These are phyloP conservation scores for Drosophila trapezifrons DNA, from an alignment of 1,140 invertebrate genomes.

Conservation along the genomic window DNA sequence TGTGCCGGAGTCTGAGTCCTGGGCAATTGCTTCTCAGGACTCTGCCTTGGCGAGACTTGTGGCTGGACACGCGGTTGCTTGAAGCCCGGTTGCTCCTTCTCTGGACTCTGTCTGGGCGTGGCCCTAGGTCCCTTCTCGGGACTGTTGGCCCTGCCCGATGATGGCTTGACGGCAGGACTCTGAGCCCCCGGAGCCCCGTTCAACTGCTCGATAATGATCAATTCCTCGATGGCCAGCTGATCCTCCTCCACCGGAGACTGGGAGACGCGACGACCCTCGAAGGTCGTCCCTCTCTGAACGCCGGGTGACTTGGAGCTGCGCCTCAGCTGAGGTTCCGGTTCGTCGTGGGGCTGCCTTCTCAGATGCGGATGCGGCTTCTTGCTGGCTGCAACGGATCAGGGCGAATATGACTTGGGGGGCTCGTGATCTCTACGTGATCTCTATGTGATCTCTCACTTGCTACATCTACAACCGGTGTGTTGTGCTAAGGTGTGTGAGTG, in stretches of 20 bases:
- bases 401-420: slow-evolving; percentile 24
- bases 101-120: slow-evolving; percentile 23
- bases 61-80: slow-evolving; percentile 12
- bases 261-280: slow-evolving; percentile 55
- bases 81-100: slow-evolving; percentile 22
- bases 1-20: background rate
- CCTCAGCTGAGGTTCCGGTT: slow-evolving; percentile 21
- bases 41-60: slow-evolving; percentile 21
- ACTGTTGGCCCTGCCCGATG: slow-evolving; percentile 12
- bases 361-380: slow-evolving; percentile 19
- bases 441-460: slow-evolving; percentile 12
- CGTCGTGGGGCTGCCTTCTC: slow-evolving; percentile 35
- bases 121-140: slow-evolving; percentile 23
- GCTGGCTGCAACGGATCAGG: slow-evolving; percentile 46
- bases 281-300: slow-evolving; percentile 64
- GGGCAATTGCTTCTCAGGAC: slow-evolving; percentile 25
- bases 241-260: slow-evolving; percentile 41
- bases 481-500: slow-evolving; percentile 14
- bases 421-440: slow-evolving; percentile 14
- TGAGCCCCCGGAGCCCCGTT: slow-evolving; percentile 13
- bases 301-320: slow-evolving; percentile 64
- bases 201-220: slow-evolving; percentile 60
- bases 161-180: slow-evolving; percentile 8
- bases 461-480: slow-evolving; percentile 23
- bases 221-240: slow-evolving; percentile 48